Evolutionary conservation across 2,113 vertebrate species (phyloP).

Genomic region (Phycodurus eques): DNA sequence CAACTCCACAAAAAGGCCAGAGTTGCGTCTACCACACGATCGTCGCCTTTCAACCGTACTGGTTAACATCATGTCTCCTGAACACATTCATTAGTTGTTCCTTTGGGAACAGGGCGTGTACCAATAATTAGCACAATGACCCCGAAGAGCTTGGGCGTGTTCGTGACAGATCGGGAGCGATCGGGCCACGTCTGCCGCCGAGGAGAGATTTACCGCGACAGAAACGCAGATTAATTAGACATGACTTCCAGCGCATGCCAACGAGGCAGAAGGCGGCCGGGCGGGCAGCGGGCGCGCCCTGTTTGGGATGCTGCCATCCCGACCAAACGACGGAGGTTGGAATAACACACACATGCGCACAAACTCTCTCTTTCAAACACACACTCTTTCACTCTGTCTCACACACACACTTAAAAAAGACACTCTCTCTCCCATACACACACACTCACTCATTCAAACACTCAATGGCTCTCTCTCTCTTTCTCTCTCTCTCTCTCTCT

Average conservation of each 20-base stretch:
- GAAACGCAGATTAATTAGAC: slow-evolving; percentile 33
- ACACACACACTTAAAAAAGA: too few species aligned
- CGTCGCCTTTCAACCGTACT: too few species aligned
- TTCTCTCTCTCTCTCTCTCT: too few species aligned
- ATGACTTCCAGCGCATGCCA: neutral
- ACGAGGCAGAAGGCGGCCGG: slow-evolving; percentile 25
- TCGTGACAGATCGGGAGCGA: neutral
- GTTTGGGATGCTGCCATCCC: slow-evolving; percentile 19
- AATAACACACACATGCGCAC: neutral
- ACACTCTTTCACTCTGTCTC: neutral
- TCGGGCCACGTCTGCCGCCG: slow-evolving; percentile 5
- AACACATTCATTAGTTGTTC: neutral
- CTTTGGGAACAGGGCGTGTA: neutral
- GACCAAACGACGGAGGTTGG: neutral
- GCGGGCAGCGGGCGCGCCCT: slow-evolving; percentile 11
- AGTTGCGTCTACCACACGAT: too few species aligned
- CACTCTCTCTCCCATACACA: too few species aligned
- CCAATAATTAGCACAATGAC: neutral
- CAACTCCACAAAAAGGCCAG: too few species aligned
- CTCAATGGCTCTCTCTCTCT: too few species aligned
- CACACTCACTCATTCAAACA: too few species aligned
- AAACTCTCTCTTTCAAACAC: neutral
- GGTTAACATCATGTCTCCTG: neutral
- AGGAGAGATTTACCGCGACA: slow-evolving; percentile 22
- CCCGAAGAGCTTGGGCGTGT: neutral